A percentile compares a stretch with the other conserved stretches of the same genome.
phyloP scores from a whole-genome alignment of 2,113 vertebrate genomes.

The Hydropotes inermis region DNA sequence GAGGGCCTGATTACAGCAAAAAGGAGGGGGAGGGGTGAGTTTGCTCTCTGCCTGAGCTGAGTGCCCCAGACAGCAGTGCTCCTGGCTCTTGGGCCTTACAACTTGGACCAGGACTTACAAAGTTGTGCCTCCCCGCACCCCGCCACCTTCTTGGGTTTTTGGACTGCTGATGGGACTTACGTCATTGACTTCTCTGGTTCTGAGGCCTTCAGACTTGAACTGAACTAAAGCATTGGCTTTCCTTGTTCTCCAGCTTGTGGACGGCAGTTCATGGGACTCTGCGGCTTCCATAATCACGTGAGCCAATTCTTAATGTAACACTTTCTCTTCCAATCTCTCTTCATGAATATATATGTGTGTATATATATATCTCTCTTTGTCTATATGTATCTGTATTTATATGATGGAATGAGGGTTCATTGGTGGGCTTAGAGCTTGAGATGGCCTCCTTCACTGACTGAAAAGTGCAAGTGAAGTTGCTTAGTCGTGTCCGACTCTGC shows the following conservation, averaged over 20 bases:
- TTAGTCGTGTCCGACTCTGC: rapidly evolving
- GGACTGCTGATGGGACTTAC: neutral
- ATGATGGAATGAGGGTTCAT: neutral
- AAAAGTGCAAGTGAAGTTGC: neutral
- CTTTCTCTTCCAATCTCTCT: neutral
- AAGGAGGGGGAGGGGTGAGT: neutral
- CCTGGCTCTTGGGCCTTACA: neutral
- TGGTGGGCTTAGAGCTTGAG: neutral
- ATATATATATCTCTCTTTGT: neutral
- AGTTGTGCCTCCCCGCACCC: neutral
- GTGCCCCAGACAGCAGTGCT: neutral
- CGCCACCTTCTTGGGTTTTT: neutral
- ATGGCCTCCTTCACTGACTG: neutral
- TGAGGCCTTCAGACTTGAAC: neutral
- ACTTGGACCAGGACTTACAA: neutral
- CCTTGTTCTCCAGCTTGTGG: neutral
- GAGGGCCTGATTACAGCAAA: neutral
- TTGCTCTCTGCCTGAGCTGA: neutral
- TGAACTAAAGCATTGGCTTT: neutral
- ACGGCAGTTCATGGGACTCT: neutral
- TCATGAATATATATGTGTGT: neutral
- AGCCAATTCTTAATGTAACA: neutral
- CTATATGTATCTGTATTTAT: neutral
- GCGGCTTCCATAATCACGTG: neutral
- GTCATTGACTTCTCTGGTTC: neutral